Conservation (phyloP, 2,113 vertebrate species). For the Epinephelus fuscoguttatus region DNA sequence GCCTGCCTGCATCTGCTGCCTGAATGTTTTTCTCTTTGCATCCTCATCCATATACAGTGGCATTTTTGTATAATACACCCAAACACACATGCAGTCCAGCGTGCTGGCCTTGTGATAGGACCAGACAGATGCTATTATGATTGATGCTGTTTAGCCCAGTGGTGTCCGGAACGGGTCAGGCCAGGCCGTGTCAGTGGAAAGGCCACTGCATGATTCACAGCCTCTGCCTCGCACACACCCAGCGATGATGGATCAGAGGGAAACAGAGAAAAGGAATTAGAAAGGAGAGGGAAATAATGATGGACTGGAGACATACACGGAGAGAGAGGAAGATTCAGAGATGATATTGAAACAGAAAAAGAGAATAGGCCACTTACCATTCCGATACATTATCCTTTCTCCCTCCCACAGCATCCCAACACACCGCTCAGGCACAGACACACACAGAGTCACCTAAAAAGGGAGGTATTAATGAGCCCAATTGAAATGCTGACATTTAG, state of each 20-base stretch:
- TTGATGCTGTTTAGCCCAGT: conserved; percentile 52
- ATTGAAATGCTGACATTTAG: conserved; percentile 80
- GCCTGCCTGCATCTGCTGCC: neutral
- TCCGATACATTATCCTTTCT: conserved; percentile 19
- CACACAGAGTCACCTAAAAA: conserved; percentile 44
- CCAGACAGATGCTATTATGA: conserved; percentile 24
- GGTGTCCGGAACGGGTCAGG: conserved; percentile 60
- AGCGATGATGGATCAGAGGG: conserved; percentile 52
- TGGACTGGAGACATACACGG: conserved; percentile 24
- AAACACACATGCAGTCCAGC: neutral
- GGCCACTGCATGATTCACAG: conserved; percentile 71
- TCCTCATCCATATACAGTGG: neutral
- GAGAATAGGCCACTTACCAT: conserved; percentile 21
- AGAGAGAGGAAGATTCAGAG: conserved; percentile 18
- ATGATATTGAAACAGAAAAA: conserved; percentile 39
- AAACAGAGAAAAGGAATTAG: conserved; percentile 23
- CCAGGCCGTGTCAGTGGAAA: conserved; percentile 63
- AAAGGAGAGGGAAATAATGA: conserved; percentile 37
- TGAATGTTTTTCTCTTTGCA: neutral
- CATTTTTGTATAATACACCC: neutral
- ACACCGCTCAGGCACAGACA: conserved; percentile 23
- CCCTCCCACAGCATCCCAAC: conserved; percentile 22
- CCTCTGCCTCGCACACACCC: conserved; percentile 10
- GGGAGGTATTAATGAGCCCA: conserved; percentile 74
- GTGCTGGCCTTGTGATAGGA: conserved; percentile 8